Conservation (phyloP, 2,797 vertebrate genomes). For the Artibeus jamaicensis region DNA sequence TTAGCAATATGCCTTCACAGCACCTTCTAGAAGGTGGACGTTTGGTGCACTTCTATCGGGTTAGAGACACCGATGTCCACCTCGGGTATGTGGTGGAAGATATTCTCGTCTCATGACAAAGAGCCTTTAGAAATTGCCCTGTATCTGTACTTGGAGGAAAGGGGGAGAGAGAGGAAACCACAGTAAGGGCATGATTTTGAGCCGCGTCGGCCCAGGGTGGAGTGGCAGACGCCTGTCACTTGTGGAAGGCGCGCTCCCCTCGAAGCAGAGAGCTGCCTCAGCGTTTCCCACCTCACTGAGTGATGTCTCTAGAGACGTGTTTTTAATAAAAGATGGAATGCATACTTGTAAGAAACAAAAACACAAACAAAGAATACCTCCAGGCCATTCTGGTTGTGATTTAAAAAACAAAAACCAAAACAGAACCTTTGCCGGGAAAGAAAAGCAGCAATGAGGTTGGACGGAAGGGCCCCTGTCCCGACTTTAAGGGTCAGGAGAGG, state of each 20-base stretch:
- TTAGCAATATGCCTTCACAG: not conserved
- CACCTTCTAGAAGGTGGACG: not conserved
- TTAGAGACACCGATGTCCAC: not conserved
- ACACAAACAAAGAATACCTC: slow-evolving; percentile 37
- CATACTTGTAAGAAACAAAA: not conserved
- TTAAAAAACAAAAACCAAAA: slow-evolving; percentile 15
- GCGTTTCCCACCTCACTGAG: not conserved
- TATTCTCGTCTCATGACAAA: not conserved
- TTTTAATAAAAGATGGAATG: slow-evolving; percentile 39
- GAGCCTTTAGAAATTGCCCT: not conserved
- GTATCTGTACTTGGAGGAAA: slow-evolving; percentile 25
- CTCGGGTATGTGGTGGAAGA: not conserved
- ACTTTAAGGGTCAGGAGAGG: not conserved
- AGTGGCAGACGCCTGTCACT: not conserved
- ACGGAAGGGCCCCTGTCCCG: not conserved
- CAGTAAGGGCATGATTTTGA: not conserved
- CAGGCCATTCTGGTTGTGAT: slow-evolving; percentile 38
- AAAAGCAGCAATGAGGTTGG: not conserved
- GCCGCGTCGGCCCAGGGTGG: not conserved
- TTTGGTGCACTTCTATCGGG: not conserved
- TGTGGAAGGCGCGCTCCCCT: not conserved
- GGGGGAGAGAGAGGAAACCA: not conserved
- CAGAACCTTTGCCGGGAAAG: not conserved
- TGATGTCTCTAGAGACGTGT: not conserved
- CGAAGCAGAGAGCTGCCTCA: not conserved